Conservation (phyloP, 23 tunicate species). For the Clavelina lepadiformis region DNA sequence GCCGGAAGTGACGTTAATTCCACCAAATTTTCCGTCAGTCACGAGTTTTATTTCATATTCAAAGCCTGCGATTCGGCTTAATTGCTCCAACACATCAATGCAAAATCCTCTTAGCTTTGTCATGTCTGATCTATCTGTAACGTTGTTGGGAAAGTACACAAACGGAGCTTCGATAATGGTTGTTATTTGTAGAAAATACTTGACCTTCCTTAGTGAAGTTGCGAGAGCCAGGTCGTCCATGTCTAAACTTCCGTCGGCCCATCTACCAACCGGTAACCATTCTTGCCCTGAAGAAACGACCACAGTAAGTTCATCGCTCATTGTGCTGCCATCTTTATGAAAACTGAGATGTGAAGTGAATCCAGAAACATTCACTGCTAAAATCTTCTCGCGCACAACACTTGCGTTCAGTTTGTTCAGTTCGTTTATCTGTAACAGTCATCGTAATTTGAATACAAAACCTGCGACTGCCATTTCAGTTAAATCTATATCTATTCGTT, state of each 20-base stretch:
- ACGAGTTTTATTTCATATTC: conserved; percentile 53
- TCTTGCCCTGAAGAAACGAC: conserved; percentile 6
- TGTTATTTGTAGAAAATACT: conserved; percentile 29
- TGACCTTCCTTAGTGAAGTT: conserved; percentile 2
- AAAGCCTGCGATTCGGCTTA: conserved; percentile 40
- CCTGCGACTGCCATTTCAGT: no score
- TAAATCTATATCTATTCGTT: no score
- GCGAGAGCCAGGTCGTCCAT: conserved; percentile 10
- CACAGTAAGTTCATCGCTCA: conserved; percentile 7
- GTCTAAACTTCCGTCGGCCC: conserved; percentile 3
- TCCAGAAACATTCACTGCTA: not conserved
- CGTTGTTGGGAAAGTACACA: conserved; percentile 19
- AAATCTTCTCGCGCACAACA: conserved; percentile 4
- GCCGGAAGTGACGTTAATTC: conserved; percentile 12
- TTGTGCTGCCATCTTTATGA: not conserved
- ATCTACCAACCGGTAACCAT: conserved; percentile 43
- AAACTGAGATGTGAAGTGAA: not conserved
- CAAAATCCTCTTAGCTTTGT: conserved; percentile 46
- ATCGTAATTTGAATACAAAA: no score
- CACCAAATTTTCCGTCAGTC: conserved; percentile 68
- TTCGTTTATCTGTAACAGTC: no score
- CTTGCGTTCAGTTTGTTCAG: no score
- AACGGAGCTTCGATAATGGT: conserved; percentile 75
- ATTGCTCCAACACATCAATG: conserved; percentile 65
- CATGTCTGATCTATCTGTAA: conserved; percentile 2